phyloP scores from a whole-genome alignment of 2,888 invertebrate species.

The Theodoxus fluviatilis region DNA sequence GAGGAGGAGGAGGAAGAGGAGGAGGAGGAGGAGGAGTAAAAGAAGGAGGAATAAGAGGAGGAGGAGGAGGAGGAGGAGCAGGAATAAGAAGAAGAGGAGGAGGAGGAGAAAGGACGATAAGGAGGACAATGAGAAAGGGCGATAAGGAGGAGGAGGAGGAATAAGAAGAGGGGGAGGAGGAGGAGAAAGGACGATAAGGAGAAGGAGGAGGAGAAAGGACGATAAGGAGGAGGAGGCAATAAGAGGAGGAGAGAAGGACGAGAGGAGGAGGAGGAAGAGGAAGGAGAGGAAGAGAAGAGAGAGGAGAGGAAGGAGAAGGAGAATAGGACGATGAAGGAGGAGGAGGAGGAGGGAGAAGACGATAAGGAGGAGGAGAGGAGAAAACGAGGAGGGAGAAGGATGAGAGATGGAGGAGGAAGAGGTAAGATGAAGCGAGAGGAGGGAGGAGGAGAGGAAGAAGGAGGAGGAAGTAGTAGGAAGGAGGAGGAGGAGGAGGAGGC shows the following conservation, averaged over 20 bases:
- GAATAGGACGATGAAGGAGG: neutral
- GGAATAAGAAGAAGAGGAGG: neutral
- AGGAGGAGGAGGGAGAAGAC: neutral
- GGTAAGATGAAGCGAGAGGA: neutral
- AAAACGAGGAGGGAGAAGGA: neutral
- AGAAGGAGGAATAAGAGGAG: neutral
- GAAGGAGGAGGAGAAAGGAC: neutral
- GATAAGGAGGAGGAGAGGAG: neutral
- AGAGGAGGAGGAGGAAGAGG: neutral
- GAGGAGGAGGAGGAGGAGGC: neutral
- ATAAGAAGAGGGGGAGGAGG: neutral
- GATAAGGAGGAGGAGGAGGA: neutral
- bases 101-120: neutral
- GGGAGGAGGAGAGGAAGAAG: neutral
- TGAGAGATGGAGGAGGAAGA: neutral
- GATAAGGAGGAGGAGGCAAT: neutral
- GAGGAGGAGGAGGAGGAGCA: neutral
- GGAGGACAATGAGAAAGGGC: neutral
- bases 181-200: neutral
- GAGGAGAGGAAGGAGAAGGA: neutral
- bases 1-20: neutral
- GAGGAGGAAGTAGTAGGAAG: neutral
- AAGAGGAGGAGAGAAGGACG: neutral
- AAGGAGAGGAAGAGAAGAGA: neutral
- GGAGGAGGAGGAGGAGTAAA: neutral